These are phyloP conservation scores for Plotosus lineatus DNA, from an alignment of 2,113 vertebrate species.

Conservation along the genomic window DNA sequence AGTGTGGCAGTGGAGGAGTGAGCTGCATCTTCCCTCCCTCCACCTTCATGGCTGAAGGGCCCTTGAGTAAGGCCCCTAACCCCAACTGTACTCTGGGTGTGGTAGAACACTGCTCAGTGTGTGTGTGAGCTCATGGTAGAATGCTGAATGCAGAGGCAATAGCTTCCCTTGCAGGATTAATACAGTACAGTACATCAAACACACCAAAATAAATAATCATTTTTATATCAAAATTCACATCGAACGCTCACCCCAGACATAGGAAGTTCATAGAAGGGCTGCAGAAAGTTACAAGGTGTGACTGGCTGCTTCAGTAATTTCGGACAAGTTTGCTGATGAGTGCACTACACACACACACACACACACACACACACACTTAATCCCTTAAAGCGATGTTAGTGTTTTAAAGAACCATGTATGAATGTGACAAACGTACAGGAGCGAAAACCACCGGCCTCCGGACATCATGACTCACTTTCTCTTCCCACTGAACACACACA, in stretches of 20 bases:
- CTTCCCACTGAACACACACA: conserved; percentile 66
- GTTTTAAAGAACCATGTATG: not conserved
- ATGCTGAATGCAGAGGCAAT: too few relatives aligned
- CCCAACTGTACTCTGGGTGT: too few relatives aligned
- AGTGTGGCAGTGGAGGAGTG: too few relatives aligned
- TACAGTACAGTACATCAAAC: too few relatives aligned
- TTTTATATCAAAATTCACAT: too few relatives aligned
- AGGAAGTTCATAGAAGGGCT: conserved; percentile 75
- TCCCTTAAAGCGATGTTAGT: not conserved
- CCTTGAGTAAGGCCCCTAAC: too few relatives aligned
- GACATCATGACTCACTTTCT: conserved; percentile 67
- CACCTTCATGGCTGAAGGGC: too few relatives aligned
- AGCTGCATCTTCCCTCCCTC: too few relatives aligned
- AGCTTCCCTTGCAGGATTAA: too few relatives aligned
- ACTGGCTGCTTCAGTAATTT: conserved; percentile 63
- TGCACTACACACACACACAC: conserved; percentile 64
- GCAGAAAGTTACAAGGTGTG: conserved; percentile 83
- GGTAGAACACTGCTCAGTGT: too few relatives aligned
- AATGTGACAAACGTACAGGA: conserved; percentile 66
- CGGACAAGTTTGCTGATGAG: conserved; percentile 81
- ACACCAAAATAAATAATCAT: too few relatives aligned
- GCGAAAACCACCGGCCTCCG: conserved; percentile 79
- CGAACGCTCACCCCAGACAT: conserved; percentile 73
- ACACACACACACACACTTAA: conserved; percentile 5
- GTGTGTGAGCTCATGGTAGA: too few relatives aligned